A percentile compares a stretch with the other conserved stretches of the same genome.
Conservation (phyloP, 2,888 invertebrate genomes). For the Pecten maximus region DNA sequence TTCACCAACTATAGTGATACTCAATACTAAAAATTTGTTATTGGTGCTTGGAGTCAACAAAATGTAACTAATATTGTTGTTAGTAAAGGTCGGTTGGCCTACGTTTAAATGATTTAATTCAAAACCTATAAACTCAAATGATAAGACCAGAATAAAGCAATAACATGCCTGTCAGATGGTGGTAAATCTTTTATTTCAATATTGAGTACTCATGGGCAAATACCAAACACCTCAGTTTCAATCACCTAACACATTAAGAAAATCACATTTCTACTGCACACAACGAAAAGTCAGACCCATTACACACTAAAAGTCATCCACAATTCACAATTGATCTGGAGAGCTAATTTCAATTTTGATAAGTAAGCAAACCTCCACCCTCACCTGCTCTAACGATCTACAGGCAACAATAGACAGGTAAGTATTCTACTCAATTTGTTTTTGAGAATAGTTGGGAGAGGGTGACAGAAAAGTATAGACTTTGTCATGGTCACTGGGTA, state of each 20-base stretch:
- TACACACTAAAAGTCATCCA: not conserved
- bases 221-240: not conserved
- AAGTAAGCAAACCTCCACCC: not conserved
- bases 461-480: not conserved
- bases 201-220: not conserved
- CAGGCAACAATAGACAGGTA: not conserved
- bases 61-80: too few relatives aligned
- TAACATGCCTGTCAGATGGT: too few relatives aligned
- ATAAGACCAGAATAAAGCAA: too few relatives aligned
- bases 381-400: slow-evolving; percentile 2
- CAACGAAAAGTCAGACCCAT: not conserved
- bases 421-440: not conserved
- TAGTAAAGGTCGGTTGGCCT: too few relatives aligned
- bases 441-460: not conserved
- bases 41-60: too few relatives aligned
- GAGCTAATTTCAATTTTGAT: not conserved
- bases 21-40: too few relatives aligned
- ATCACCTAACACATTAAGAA: not conserved
- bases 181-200: not conserved
- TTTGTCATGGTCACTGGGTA: not conserved
- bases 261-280: not conserved
- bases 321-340: not conserved
- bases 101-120: too few relatives aligned
- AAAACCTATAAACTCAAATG: too few relatives aligned
- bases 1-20: too few relatives aligned